A percentile compares a stretch with the other conserved stretches of the same genome.
Evolutionary conservation across 2,113 vertebrate genomes (phyloP).

Genomic region (Enhydra lutris): DNA sequence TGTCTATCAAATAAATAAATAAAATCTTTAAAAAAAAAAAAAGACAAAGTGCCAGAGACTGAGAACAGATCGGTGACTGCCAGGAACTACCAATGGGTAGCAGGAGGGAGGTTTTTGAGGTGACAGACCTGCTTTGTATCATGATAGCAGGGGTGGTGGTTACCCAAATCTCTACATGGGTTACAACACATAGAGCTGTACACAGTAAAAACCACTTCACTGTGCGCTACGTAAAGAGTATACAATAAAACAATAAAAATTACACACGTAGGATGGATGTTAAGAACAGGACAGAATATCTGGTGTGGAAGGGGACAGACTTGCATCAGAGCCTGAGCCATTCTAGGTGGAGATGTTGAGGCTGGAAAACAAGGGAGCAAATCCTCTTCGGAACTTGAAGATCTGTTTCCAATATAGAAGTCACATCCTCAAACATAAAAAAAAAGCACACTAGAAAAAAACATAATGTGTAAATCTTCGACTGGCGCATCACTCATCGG

Average conservation of each 20-base stretch:
- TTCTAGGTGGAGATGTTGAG: slow-evolving; percentile 52
- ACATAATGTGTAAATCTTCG: slow-evolving; percentile 70
- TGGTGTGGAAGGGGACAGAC: not conserved
- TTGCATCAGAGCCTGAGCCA: not conserved
- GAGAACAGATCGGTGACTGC: not conserved
- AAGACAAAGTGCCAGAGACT: not conserved
- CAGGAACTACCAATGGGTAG: not conserved
- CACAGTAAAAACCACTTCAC: not conserved
- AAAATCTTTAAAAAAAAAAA: no score
- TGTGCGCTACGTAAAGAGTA: not conserved
- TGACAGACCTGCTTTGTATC: not conserved
- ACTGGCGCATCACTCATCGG: slow-evolving; percentile 37
- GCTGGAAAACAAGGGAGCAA: slow-evolving; percentile 36
- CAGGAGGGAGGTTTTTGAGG: not conserved
- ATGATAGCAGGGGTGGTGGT: not conserved
- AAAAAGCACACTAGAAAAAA: not conserved
- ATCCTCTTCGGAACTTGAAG: slow-evolving; percentile 32
- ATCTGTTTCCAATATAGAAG: slow-evolving; percentile 47
- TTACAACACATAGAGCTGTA: not conserved
- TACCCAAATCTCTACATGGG: not conserved
- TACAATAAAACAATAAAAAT: not conserved
- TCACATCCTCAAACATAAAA: slow-evolving; percentile 8
- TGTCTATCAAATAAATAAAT: no score
- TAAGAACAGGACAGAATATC: slow-evolving; percentile 10
- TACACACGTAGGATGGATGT: not conserved